Evolutionary conservation across 2,888 invertebrate genomes (phyloP), one percentile per base, ranked within the genome.

Genomic region (Brenthis ino): DNA sequence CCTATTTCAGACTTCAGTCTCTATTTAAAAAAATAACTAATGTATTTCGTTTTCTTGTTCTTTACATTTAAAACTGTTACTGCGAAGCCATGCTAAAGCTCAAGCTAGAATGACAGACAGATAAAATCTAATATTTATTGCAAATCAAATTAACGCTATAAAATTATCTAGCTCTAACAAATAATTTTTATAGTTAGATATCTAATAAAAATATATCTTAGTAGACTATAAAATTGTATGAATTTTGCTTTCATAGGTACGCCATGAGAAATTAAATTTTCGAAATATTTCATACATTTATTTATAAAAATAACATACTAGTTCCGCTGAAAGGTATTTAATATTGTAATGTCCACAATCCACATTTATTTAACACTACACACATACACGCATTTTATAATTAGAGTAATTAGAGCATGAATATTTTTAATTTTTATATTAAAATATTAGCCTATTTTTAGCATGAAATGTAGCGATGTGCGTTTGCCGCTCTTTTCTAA

Each of bases 401-500:
- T 61, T 2, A 37, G 12, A 61, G 6, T 33, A 61, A n/a, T 28
- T 33, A 65, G 14, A 28, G n/a, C 55, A 58, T 55, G 63, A 53
- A 67, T 64, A 24, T 53, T 68, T 37, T 64, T 55, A 28, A 28
- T 13, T 28, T 3, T 47, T 50, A 63, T 53, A 54, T 20, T n/a
- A 63, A 55, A 47, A 47, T 13, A 43, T 13, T 64, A 58, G 33
- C 56, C 33, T 3, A 28, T 67, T 51, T 43, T 56, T 58, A 69
- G 75, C 74, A 72, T 69, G 70, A 71, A 54, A 57, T 69, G 67
- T 66, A 64, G 64, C 69, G 55, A 67, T 56, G 64, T 71, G 85
- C 82, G 85, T 85, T 85, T 83, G 56, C 70, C 71, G 81, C 82
- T 82, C 79, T 68, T 65, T 76, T 76, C 61, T 73, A 65, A 67